Base-by-base conservation (phyloP, 1,140 invertebrate species). In the Aphidius ervi region DNA sequence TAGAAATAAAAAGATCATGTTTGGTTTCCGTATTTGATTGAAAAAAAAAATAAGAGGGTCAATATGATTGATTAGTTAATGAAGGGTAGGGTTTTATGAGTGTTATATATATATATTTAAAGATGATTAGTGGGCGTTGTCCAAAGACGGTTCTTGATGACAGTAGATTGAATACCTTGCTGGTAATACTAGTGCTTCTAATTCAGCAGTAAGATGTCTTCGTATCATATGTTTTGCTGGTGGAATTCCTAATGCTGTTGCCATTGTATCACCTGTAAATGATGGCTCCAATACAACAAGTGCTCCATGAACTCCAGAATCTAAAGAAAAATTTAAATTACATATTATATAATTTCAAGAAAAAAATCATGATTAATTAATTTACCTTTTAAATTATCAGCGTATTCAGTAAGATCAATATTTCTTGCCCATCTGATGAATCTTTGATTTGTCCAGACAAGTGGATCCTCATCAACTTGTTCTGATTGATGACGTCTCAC, bases 361-460 rank as follows among this genome's bases (percentile, higher is more conserved):
- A 59, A 57, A 45, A 58, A 37, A 41, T 49, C 37, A 31, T n/a
- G 42, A 23, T 40, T 62, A 40, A 58, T 45, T 41, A 31, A 56
- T n/a, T 64, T 78, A 92, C 92, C 91, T 88, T 93, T 93, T n/a
- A 97, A 82, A 77, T 95, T 95, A 63, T 95, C 92, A 63, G 93
- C 90, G 73, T 95, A 97, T 82, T 97, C 94, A 50, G 87, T 88
- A 67, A 97, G 84, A 81, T 97, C 94, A 72, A 97, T 95, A 74
- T 89, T 91, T 67, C 91, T 85, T 23, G 93, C 90, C 94, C 94
- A 97, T 69, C 91, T 86, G 62, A 96, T 90, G 71, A 96, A 93
- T 70, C 93, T 86, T 69, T 94, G 89, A 82, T 95, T 96, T 62
- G 93, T 96, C 94, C 94, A 97, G 23, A 97, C 93, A 56, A 97